Evolutionary conservation across 2,888 invertebrate species (phyloP), one percentile per base, ranked within the genome.

Genomic region (Xestia xanthographa): DNA sequence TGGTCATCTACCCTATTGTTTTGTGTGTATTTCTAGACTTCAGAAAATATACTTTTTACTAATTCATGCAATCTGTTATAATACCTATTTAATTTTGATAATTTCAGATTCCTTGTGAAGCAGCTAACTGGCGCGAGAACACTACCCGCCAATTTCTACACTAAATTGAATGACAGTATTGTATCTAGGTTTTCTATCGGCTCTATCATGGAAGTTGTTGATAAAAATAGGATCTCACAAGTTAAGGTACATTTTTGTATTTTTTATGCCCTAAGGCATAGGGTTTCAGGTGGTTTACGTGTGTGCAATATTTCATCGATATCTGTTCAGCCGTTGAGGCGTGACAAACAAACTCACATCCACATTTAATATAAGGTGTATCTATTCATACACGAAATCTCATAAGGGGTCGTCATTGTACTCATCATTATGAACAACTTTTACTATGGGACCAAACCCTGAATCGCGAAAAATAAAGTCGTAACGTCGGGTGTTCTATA

Each of bases 51-150:
- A n/a, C 34, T 9, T 11, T 60, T 60, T 60, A 29, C 9, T 34
- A 60, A 34, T 38, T 38, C 12, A 22, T 62, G 38, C 62, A 34
- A 58, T 29, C 2, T 9, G 9, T 58, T 4, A 50, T 17, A n/a
- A n/a, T n/a, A n/a, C 26, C 14, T 29, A 29, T 60, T 60, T 9
- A 20, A 48, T 53, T 20, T n/a, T 63, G n/a, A 41, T 14, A 11
- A 56, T 86, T 93, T 66, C 88, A 96, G 96, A 80, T 99, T 99
- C 94, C 96, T 99, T 80, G 98, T 99, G 85, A 98, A 98, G 92
- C 97, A 99, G 86, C 96, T 99, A 82, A 99, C 99, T 0, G 99
- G 99, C 29, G 99, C 99, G n/a, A 97, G 99, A 74, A 99, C 99
- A 11, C 96, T 99, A 87, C 99, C 99, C 45, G 98, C 98, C 41